phyloP scores from a whole-genome alignment of 2,888 invertebrate genomes.

The Conistra vaccinii region DNA sequence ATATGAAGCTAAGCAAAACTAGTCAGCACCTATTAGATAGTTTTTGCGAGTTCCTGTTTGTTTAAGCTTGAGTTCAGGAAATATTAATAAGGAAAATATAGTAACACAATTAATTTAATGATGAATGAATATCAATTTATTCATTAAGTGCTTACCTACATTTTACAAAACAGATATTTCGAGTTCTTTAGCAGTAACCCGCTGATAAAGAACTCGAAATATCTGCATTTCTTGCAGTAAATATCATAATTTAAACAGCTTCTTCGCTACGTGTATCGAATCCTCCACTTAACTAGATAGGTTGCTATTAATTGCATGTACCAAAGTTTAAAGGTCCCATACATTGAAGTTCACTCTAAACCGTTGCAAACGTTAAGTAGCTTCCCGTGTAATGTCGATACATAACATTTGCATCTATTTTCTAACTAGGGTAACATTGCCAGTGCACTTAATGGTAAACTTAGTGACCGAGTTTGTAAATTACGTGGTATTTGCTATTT shows the following conservation, averaged over 20 bases:
- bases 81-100: conserved; percentile 19
- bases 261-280: neutral
- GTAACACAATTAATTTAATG: conserved; percentile 8
- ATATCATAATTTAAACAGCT: neutral
- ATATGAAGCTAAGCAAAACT: neutral
- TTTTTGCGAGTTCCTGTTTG: conserved; percentile 22
- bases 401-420: conserved; percentile 63
- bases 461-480: conserved; percentile 57
- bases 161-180: too few species aligned
- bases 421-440: conserved; percentile 52
- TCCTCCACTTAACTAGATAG: neutral
- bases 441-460: conserved; percentile 42
- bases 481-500: conserved; percentile 45
- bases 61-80: neutral
- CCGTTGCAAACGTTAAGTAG: conserved; percentile 64
- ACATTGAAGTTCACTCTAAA: conserved; percentile 71
- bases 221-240: neutral
- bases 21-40: neutral
- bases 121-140: conserved; percentile 3
- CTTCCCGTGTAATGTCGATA: conserved; percentile 59
- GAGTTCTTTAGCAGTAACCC: too few species aligned
- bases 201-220: neutral
- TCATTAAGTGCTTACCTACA: neutral
- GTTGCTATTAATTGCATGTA: conserved; percentile 37
- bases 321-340: conserved; percentile 70